Evolutionary conservation across 1,140 invertebrate genomes (phyloP).

Genomic region (Drosophila kohkoa): DNA sequence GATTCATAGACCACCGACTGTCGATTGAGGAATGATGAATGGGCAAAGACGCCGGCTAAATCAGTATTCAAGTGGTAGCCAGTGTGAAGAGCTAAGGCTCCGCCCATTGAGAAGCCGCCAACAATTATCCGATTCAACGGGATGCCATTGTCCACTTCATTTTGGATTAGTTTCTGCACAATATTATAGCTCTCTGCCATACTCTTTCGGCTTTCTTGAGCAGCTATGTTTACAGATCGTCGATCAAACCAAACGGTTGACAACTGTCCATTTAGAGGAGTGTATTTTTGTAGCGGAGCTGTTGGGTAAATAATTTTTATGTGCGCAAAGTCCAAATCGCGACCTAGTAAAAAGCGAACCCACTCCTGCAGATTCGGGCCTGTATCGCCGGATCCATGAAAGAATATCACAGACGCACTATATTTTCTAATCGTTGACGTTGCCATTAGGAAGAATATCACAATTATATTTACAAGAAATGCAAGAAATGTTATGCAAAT

Average conservation of each 20-base stretch:
- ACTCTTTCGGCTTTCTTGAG: slow-evolving; percentile 87
- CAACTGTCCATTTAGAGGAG: slow-evolving; percentile 87
- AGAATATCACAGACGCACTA: slow-evolving; percentile 87
- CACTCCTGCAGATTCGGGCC: slow-evolving; percentile 88
- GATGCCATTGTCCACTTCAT: slow-evolving; percentile 88
- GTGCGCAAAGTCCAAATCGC: slow-evolving; percentile 88
- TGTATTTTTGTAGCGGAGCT: slow-evolving; percentile 89
- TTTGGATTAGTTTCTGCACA: slow-evolving; percentile 87
- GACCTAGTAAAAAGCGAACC: slow-evolving; percentile 87
- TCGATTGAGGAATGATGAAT: slow-evolving; percentile 90
- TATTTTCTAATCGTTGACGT: slow-evolving; percentile 68
- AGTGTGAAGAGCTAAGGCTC: slow-evolving; percentile 88
- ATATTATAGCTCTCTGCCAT: slow-evolving; percentile 86
- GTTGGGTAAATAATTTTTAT: slow-evolving; percentile 90
- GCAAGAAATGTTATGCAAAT: background rate
- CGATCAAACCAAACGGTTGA: slow-evolving; percentile 91
- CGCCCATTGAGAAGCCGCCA: slow-evolving; percentile 92
- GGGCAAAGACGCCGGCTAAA: slow-evolving; percentile 89
- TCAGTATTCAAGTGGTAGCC: slow-evolving; percentile 87
- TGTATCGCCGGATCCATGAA: slow-evolving; percentile 88
- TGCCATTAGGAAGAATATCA: slow-evolving; percentile 22
- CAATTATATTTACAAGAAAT: background rate
- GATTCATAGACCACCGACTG: slow-evolving; percentile 88
- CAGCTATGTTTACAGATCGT: slow-evolving; percentile 86
- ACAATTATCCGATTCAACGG: slow-evolving; percentile 88